phyloP scores from a whole-genome alignment of 2,888 invertebrate genomes.

The Apodemia mormo region DNA sequence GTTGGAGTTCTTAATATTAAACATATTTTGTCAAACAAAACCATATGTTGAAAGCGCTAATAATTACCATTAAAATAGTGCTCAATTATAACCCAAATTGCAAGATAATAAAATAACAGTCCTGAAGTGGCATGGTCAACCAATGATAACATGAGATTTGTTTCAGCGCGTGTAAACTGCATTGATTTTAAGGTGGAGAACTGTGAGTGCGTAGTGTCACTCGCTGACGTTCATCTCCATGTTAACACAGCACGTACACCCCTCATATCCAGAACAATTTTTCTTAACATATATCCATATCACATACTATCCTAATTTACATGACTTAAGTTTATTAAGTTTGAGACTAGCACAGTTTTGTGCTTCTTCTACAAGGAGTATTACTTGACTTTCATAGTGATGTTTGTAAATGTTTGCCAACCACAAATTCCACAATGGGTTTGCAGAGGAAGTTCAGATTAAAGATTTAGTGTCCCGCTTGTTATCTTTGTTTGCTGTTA shows the following conservation, averaged over 20 bases:
- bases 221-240: conserved; percentile 73
- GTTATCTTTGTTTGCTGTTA: conserved; percentile 22
- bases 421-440: not conserved
- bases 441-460: conserved; percentile 26
- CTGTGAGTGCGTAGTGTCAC: conserved; percentile 81
- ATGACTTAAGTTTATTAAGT: conserved; percentile 14
- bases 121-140: conserved; percentile 39
- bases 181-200: conserved; percentile 83
- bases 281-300: conserved; percentile 33
- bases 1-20: conserved; percentile 18
- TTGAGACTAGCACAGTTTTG: not conserved
- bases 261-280: conserved; percentile 62
- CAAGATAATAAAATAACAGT: conserved; percentile 3
- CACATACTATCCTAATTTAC: conserved; percentile 18
- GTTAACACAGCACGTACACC: conserved; percentile 74
- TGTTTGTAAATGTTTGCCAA: not conserved
- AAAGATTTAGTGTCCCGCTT: conserved; percentile 24
- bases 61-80: not conserved
- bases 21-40: conserved; percentile 12
- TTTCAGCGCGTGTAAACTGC: conserved; percentile 83
- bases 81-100: conserved; percentile 1
- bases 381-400: not conserved
- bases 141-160: conserved; percentile 48
- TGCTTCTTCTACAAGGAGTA: not conserved
- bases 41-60: not conserved